Evolutionary conservation across 2,888 invertebrate genomes (phyloP).

Genomic region (Conomelus anceps): DNA sequence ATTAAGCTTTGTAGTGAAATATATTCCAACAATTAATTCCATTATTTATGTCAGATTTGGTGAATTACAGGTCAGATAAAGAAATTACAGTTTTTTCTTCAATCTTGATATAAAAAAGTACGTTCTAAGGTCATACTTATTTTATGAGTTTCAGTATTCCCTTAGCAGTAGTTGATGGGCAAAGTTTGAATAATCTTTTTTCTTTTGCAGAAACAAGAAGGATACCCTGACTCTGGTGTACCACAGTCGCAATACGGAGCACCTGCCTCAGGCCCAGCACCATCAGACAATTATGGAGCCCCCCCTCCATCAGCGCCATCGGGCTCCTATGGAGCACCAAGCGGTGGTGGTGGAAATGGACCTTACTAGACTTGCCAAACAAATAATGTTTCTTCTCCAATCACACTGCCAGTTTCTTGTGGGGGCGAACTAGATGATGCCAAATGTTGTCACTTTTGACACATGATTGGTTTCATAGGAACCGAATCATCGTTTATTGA

Average conservation of each 20-base stretch:
- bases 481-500: too few species aligned
- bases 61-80: too few species aligned
- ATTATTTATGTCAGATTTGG: too few species aligned
- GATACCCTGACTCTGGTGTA: conserved; percentile 48
- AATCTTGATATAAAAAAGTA: too few species aligned
- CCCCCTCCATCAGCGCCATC: conserved; percentile 42
- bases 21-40: too few species aligned
- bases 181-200: not conserved
- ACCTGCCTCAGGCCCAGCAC: conserved; percentile 41
- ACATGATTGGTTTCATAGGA: too few species aligned
- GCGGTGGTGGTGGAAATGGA: conserved; percentile 26
- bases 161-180: too few species aligned
- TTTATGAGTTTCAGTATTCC: too few species aligned
- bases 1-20: too few species aligned
- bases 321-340: conserved; percentile 32
- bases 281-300: conserved; percentile 55
- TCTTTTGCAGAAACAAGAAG: conserved; percentile 50
- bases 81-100: too few species aligned
- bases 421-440: not conserved
- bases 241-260: conserved; percentile 49
- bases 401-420: not conserved
- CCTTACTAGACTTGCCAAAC: conserved; percentile 1
- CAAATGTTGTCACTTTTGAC: not conserved
- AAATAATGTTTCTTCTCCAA: not conserved
- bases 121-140: too few species aligned